Evolutionary conservation across 2,797 vertebrate genomes (phyloP).

Genomic region (Moxostoma hubbsi): DNA sequence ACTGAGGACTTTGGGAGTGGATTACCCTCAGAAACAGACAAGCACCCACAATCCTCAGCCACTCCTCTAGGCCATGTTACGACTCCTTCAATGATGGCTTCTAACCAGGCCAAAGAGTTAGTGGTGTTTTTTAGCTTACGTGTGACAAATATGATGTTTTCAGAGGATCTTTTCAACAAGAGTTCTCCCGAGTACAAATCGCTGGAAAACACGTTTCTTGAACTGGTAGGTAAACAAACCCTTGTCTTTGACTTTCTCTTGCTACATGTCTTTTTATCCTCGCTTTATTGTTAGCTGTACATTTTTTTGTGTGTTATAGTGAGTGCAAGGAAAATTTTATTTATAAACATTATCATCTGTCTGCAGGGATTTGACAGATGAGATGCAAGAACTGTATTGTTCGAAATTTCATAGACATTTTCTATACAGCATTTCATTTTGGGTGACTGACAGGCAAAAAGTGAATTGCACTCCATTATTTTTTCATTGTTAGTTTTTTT

Average conservation of each 20-base stretch:
- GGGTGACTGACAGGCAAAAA: conserved; percentile 8
- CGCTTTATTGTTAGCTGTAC: conserved; percentile 62
- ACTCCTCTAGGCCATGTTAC: conserved; percentile 73
- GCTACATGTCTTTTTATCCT: conserved; percentile 67
- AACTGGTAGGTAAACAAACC: conserved; percentile 88
- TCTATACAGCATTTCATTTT: conserved; percentile 10
- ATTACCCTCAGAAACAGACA: conserved; percentile 62
- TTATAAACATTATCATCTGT: conserved; percentile 7
- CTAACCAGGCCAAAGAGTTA: conserved; percentile 82
- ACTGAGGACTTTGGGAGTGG: conserved; percentile 59
- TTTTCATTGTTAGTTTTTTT: background rate
- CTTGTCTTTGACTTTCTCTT: conserved; percentile 70
- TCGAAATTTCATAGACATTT: conserved; percentile 24
- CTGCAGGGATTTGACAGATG: conserved; percentile 18
- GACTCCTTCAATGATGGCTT: conserved; percentile 77
- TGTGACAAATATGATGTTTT: conserved; percentile 93
- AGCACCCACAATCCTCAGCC: conserved; percentile 69
- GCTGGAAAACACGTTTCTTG: conserved; percentile 89
- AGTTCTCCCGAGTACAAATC: conserved; percentile 90
- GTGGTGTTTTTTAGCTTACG: conserved; percentile 96
- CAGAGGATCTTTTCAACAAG: conserved; percentile 92
- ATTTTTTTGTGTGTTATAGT: background rate
- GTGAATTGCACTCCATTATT: background rate
- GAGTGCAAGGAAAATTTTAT: background rate
- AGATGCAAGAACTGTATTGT: conserved; percentile 17